These are phyloP conservation scores for Dendronephthya gigantea DNA, from an alignment of 64 coral and sea anemone species.

Conservation along the genomic window DNA sequence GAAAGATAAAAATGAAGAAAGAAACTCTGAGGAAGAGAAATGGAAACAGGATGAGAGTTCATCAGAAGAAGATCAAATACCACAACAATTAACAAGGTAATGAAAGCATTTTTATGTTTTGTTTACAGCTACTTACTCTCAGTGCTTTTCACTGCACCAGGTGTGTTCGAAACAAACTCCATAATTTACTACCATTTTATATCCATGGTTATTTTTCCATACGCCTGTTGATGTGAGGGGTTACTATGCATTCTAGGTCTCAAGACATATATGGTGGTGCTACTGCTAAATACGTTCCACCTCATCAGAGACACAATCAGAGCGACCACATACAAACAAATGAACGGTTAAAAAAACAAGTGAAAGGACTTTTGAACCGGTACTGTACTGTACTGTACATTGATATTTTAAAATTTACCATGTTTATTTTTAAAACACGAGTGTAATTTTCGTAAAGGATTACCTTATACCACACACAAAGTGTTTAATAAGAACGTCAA, in stretches of 20 bases:
- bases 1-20: not conserved
- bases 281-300: constrained; percentile 57
- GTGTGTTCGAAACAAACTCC: too few species aligned
- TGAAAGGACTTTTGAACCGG: constrained; percentile 92
- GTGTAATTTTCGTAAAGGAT: not conserved
- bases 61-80: not conserved
- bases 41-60: not conserved
- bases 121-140: not conserved
- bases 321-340: constrained; percentile 41
- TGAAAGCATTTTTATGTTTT: not conserved
- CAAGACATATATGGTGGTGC: not conserved
- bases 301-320: constrained; percentile 54
- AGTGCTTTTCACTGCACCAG: not conserved
- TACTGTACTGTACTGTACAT: too few species aligned
- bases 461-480: too few species aligned
- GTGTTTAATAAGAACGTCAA: too few species aligned
- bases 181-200: too few species aligned
- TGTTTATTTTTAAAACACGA: not conserved
- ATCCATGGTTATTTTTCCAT: too few species aligned
- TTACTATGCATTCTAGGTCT: not conserved
- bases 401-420: too few species aligned
- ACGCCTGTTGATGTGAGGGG: too few species aligned
- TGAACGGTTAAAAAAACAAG: constrained; percentile 50
- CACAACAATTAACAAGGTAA: not conserved
- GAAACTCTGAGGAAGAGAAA: not conserved